phyloP scores from a whole-genome alignment of 1,140 invertebrate species.

The Drosophila kepulauana region DNA sequence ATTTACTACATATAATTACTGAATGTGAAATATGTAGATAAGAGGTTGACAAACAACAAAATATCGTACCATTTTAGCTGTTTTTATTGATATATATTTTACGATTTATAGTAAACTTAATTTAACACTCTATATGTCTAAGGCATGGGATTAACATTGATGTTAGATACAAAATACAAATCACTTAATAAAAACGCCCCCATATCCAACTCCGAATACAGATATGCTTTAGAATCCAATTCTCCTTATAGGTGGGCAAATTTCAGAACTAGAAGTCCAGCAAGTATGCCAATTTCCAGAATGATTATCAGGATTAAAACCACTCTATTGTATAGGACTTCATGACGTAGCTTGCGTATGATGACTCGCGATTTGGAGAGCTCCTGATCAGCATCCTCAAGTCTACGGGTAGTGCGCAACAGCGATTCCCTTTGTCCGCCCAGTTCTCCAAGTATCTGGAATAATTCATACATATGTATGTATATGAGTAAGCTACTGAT shows the following conservation, averaged over 20 bases:
- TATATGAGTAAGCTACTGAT: slow-evolving; percentile 6
- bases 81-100: slow-evolving; percentile 67
- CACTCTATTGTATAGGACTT: slow-evolving; percentile 86
- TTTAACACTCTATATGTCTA: slow-evolving; percentile 51
- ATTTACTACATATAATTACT: slow-evolving; percentile 22
- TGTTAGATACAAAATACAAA: slow-evolving; percentile 40
- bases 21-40: slow-evolving; percentile 44
- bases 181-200: slow-evolving; percentile 62
- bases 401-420: slow-evolving; percentile 84
- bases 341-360: slow-evolving; percentile 84
- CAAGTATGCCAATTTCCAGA: slow-evolving; percentile 81
- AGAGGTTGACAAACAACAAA: slow-evolving; percentile 19
- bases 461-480: too few relatives aligned
- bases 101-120: slow-evolving; percentile 51
- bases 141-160: slow-evolving; percentile 62
- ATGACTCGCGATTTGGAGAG: slow-evolving; percentile 83
- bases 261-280: slow-evolving; percentile 72
- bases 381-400: slow-evolving; percentile 85
- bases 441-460: slow-evolving; percentile 83
- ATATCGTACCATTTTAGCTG: slow-evolving; percentile 61
- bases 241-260: slow-evolving; percentile 51
- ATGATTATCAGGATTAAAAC: slow-evolving; percentile 85
- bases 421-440: slow-evolving; percentile 85
- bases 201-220: slow-evolving; percentile 40
- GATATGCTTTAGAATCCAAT: slow-evolving; percentile 53